Percentiles rank a stretch among this genome's conserved stretches.
phyloP scores from a whole-genome alignment of 2,113 vertebrate species.

The Rhabdomys dilectus region DNA sequence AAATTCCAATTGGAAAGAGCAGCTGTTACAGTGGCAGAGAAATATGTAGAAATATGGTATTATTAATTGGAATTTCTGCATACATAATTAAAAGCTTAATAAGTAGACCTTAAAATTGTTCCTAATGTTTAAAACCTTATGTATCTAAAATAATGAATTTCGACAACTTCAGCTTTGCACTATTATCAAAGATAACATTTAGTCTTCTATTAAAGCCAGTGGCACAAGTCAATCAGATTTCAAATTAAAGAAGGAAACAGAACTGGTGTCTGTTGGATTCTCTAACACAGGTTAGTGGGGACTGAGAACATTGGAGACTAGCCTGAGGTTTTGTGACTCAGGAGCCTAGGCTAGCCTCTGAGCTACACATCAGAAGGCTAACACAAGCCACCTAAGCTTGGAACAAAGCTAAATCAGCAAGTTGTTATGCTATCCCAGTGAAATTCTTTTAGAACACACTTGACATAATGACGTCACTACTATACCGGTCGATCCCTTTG shows the following conservation, averaged over 20 bases:
- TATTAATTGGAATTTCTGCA: slow-evolving; percentile 31
- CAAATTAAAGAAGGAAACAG: neutral
- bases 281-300: neutral
- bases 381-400: neutral
- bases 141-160: slow-evolving; percentile 54
- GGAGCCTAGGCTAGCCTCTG: neutral
- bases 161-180: neutral
- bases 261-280: neutral
- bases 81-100: slow-evolving; percentile 9
- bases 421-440: neutral
- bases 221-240: neutral
- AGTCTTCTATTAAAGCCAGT: neutral
- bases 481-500: neutral
- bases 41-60: neutral
- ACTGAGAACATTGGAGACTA: neutral
- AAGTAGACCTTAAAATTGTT: neutral
- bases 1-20: neutral
- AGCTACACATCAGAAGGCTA: neutral
- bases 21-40: neutral
- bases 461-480: neutral
- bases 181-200: slow-evolving; percentile 24
- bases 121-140: slow-evolving; percentile 39
- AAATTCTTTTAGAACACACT: neutral
- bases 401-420: neutral
- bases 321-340: neutral